A percentile compares a stretch with the other conserved stretches of the same genome.
phyloP scores from a whole-genome alignment of 2,113 vertebrate species.

The Chloropsis hardwickii region DNA sequence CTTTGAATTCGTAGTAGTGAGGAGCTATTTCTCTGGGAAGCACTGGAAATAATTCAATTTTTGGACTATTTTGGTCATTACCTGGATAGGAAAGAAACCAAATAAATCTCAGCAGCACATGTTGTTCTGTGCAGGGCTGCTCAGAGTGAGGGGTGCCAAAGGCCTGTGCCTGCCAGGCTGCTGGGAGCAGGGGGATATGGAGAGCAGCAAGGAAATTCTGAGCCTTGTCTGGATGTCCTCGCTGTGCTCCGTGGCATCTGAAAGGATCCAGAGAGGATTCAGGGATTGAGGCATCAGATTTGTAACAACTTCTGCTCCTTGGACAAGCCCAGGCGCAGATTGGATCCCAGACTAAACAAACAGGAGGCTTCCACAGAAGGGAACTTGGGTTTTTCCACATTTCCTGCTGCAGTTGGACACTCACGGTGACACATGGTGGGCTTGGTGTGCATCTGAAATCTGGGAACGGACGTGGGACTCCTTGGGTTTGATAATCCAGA shows the following conservation, averaged over 20 bases:
- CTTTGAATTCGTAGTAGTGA: background rate
- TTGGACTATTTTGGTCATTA: background rate
- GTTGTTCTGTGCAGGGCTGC: background rate
- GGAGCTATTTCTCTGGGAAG: background rate
- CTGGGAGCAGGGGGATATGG: background rate
- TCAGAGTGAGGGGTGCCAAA: background rate
- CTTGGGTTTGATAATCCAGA: background rate
- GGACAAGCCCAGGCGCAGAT: background rate
- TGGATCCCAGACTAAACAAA: conserved; percentile 17
- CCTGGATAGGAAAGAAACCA: background rate
- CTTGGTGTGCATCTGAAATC: background rate
- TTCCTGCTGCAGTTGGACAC: background rate
- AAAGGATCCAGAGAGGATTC: background rate
- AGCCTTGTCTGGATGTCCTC: background rate
- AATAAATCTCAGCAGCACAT: background rate
- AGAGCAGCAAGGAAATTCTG: background rate
- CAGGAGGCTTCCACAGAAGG: background rate
- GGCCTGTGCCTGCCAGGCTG: background rate
- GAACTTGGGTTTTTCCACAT: background rate
- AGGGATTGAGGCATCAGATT: background rate
- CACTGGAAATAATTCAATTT: background rate
- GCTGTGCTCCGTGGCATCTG: background rate
- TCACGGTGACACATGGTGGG: rapidly evolving
- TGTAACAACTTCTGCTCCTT: background rate
- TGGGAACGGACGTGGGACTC: background rate